Evolutionary conservation across 2,113 vertebrate genomes (phyloP), one percentile per base, ranked within the genome.

Genomic region (Edolisoma coerulescens): DNA sequence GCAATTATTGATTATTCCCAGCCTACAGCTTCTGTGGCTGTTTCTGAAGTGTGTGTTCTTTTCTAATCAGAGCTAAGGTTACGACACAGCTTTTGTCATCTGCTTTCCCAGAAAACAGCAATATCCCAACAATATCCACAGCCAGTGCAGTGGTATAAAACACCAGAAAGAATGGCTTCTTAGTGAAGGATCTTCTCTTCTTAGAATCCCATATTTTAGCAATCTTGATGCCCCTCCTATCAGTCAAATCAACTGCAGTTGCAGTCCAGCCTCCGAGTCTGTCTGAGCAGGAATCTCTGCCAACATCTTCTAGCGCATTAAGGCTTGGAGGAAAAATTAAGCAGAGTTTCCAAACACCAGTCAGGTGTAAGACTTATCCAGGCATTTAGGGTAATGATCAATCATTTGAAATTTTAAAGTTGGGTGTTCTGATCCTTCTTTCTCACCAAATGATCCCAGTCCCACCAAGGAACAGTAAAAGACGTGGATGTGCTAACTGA

Each of bases 1-100:
- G 86, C 89, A 89, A 95, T 95, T 96, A 97, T 95, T 96, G 96
- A 97, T 96, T 97, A 96, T 90, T 87, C 90, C 86, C 95, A 87
- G 61, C 39, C 73, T 82, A 44, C 73, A 91, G 93, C 93, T 91
- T 84, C 77, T 84, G 93, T 89, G 3, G 3, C 93, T 89, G 60
- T 18, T 96, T 80, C 83, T 93, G 84, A 78, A 93, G 88, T 65
- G 90, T 95, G 64, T 89, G 93, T 82, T 87, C 92, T 61, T 96
- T 94, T 96, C 88, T 93, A 95, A 89, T 96, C 96, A 96, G 96
- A 81, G 86, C 80, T 89, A 69, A 90, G 96, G 90, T 86, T 87
- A 94, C 6, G 32, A 71, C 93, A 95, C 32, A 35, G 91, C 74
- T 93, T 95, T 95, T 95, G 77, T 96, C 84, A 87, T 81, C 90